These are phyloP conservation scores for Oscheius sp. DNA, from an alignment of 2,888 invertebrate species.

Conservation along the genomic window DNA sequence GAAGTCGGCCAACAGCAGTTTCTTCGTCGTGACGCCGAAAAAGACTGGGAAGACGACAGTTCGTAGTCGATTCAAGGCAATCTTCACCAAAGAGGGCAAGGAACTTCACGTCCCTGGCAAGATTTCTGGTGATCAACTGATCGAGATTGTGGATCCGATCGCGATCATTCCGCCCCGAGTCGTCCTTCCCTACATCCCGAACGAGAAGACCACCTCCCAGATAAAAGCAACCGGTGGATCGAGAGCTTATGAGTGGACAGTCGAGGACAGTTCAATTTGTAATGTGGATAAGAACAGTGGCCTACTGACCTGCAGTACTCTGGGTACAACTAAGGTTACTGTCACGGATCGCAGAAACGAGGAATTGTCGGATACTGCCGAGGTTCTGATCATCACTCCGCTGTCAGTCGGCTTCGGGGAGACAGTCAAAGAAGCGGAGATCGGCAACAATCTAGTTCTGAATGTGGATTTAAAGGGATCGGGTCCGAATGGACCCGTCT, in stretches of 20 bases:
- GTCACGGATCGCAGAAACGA: conserved; percentile 61
- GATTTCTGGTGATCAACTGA: conserved; percentile 59
- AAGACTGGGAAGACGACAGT: conserved; percentile 52
- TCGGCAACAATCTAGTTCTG: conserved; percentile 52
- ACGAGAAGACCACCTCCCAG: conserved; percentile 39
- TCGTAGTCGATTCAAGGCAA: conserved; percentile 49
- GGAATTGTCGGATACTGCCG: conserved; percentile 43
- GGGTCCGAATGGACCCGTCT: conserved; percentile 42
- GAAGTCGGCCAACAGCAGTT: conserved; percentile 58
- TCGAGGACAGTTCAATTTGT: conserved; percentile 50
- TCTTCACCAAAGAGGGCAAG: conserved; percentile 54
- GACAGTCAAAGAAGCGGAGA: conserved; percentile 62
- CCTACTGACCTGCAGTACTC: conserved; percentile 42
- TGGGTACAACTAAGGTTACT: conserved; percentile 56
- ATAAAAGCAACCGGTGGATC: conserved; percentile 63
- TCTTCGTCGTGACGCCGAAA: conserved; percentile 59
- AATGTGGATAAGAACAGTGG: conserved; percentile 55
- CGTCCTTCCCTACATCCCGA: conserved; percentile 55
- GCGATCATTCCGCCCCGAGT: conserved; percentile 53
- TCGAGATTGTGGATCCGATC: conserved; percentile 61
- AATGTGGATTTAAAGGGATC: conserved; percentile 58
- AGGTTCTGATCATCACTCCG: conserved; percentile 58
- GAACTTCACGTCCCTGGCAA: conserved; percentile 42
- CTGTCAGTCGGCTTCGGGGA: conserved; percentile 58
- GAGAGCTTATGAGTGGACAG: conserved; percentile 59